A percentile compares a stretch with the other conserved stretches of the same genome.
Conservation (phyloP, 2,888 invertebrate species). For the Amphipyra berbera region DNA sequence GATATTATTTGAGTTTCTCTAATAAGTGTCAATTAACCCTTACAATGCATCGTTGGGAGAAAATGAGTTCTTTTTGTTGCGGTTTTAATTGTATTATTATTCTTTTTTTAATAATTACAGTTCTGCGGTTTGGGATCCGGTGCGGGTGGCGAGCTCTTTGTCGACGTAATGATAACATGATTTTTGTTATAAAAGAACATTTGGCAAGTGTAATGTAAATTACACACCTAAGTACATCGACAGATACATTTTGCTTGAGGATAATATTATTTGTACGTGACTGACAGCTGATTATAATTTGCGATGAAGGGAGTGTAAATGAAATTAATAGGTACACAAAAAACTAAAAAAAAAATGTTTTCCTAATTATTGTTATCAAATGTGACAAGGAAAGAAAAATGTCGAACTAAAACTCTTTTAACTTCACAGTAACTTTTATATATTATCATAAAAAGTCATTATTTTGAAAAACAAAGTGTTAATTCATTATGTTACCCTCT, state of each 20-base stretch:
- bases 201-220: slow-evolving; percentile 56
- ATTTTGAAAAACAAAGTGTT: slow-evolving; percentile 36
- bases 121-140: slow-evolving; percentile 43
- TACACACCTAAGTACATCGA: slow-evolving; percentile 25
- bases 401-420: too few species aligned
- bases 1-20: slow-evolving; percentile 50
- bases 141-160: slow-evolving; percentile 59
- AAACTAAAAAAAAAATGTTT: too few species aligned
- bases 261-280: slow-evolving; percentile 50
- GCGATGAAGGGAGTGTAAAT: background rate
- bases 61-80: slow-evolving; percentile 68
- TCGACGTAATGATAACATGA: slow-evolving; percentile 66
- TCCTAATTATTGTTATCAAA: background rate
- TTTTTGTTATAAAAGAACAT: slow-evolving; percentile 66
- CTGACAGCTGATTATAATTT: slow-evolving; percentile 39
- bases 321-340: too few species aligned
- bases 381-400: background rate
- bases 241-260: slow-evolving; percentile 37
- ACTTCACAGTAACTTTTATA: too few species aligned
- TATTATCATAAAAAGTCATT: slow-evolving; percentile 13
- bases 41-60: slow-evolving; percentile 58
- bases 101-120: slow-evolving; percentile 48
- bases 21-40: slow-evolving; percentile 65
- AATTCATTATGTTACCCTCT: slow-evolving; percentile 20
- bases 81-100: slow-evolving; percentile 76